Percentiles rank a stretch among this genome's conserved stretches.
Evolutionary conservation across 2,888 invertebrate species (phyloP).

Genomic region (Lasioglossum oenotherae): DNA sequence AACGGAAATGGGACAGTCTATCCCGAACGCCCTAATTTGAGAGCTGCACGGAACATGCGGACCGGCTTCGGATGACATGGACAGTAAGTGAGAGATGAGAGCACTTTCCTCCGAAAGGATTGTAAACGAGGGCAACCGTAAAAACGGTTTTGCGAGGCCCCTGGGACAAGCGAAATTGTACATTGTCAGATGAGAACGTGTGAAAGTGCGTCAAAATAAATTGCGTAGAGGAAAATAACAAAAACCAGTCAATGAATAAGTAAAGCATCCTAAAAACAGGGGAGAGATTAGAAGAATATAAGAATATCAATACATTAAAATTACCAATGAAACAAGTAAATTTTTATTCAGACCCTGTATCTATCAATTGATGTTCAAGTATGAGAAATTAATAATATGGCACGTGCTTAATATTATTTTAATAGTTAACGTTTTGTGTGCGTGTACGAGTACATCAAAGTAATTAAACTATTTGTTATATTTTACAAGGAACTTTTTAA

Average conservation of each 20-base stretch:
- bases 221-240: neutral
- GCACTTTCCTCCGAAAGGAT: conserved; percentile 17
- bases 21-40: conserved; percentile 32
- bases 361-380: too few species aligned
- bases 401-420: too few species aligned
- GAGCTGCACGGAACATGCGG: conserved; percentile 13
- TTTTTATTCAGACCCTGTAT: too few species aligned
- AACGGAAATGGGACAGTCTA: conserved; percentile 35
- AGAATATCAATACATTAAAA: too few species aligned
- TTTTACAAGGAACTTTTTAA: neutral
- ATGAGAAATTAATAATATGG: too few species aligned
- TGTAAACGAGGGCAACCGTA: conserved; percentile 39
- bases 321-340: too few species aligned
- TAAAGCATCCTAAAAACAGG: neutral
- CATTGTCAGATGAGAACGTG: too few species aligned
- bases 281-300: too few species aligned
- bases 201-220: neutral
- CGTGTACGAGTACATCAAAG: too few species aligned
- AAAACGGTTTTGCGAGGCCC: conserved; percentile 38
- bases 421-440: too few species aligned
- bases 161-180: neutral
- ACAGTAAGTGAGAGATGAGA: conserved; percentile 31
- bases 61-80: neutral
- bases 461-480: neutral
- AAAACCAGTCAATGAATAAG: neutral